These are phyloP conservation scores for Pelvicachromis taeniatus DNA, from an alignment of 2,113 vertebrate genomes.

Conservation along the genomic window DNA sequence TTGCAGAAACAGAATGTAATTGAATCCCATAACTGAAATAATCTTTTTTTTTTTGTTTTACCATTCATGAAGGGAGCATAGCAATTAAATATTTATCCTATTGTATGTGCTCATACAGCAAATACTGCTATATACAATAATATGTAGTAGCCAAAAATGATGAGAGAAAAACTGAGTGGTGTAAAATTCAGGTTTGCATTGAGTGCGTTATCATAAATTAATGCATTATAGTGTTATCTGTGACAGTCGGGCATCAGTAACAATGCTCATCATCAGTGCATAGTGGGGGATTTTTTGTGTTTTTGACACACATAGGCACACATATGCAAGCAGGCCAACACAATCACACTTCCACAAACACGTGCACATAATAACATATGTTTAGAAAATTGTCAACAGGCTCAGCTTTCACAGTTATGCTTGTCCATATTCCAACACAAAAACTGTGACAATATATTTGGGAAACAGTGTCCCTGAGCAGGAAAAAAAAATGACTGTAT, in stretches of 20 bases:
- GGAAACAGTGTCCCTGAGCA: slow-evolving; percentile 19
- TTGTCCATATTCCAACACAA: slow-evolving; percentile 48
- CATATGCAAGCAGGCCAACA: not conserved
- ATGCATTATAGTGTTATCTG: not conserved
- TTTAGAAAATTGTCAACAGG: slow-evolving; percentile 20
- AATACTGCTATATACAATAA: not conserved
- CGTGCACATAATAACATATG: slow-evolving; percentile 33
- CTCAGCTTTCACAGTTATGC: slow-evolving; percentile 51
- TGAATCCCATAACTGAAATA: not conserved
- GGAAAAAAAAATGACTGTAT: not conserved
- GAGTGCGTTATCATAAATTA: slow-evolving; percentile 14
- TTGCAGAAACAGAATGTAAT: not conserved
- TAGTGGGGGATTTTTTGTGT: accelerated
- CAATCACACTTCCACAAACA: slow-evolving; percentile 13
- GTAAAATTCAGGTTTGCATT: slow-evolving; percentile 9
- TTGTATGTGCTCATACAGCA: not conserved
- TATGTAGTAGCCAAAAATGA: not conserved
- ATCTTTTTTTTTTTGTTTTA: too few species aligned
- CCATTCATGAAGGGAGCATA: not conserved
- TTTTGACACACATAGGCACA: slow-evolving; percentile 1
- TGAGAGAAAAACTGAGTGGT: not conserved
- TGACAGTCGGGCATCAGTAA: slow-evolving; percentile 6
- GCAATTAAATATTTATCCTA: not conserved
- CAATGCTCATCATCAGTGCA: slow-evolving; percentile 4
- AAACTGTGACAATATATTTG: slow-evolving; percentile 42